Evolutionary conservation across 2,113 vertebrate genomes (phyloP), one percentile per base, ranked within the genome.

Genomic region (Lophura nycthemera): DNA sequence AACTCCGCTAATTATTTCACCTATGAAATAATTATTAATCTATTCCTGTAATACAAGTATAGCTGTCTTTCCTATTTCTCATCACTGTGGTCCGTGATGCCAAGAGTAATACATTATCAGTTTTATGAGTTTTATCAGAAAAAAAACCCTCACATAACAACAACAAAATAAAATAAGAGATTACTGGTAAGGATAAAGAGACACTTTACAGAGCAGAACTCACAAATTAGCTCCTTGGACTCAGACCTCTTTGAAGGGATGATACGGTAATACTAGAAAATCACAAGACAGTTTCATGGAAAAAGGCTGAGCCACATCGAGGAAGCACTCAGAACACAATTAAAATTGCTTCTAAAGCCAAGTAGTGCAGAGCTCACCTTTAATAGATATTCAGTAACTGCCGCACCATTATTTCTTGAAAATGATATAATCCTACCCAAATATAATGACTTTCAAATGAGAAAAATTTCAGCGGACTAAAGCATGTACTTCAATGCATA

Each of bases 1-100:
- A 91, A 86, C 82, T 85, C 36, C 74, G 10, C 30, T 78, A 75
- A 81, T 75, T 92, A 54, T 80, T 95, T 88, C 57, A 65, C 52
- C 52, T 54, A 54, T 29, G 27, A 54, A 54, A 54, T 54, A 29
- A 54, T 54, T 29, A 52, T 29, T 29, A 54, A 29, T 54, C 30
- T 87, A 30, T 54, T 70, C 16, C 14, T 70, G 43, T 11, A 57
- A 34, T 24, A 22, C 0, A 6, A 45, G 38, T 7, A 29, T 47
- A 21, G 29, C 12, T 25, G 12, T 50, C 13, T 82, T 77, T 43
- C 42, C 22, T 86, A 4, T 64, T 30, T 92, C 20, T 70, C 59
- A 54, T 59, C n/a, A 42, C 18, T 30, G 29, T 1, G 0, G 36
- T 42, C 8, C 14, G 30, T 5, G 4, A 77, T 7, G 72, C 0